phyloP scores from a whole-genome alignment of 2,113 vertebrate genomes.

The Tragelaphus strepsiceros region DNA sequence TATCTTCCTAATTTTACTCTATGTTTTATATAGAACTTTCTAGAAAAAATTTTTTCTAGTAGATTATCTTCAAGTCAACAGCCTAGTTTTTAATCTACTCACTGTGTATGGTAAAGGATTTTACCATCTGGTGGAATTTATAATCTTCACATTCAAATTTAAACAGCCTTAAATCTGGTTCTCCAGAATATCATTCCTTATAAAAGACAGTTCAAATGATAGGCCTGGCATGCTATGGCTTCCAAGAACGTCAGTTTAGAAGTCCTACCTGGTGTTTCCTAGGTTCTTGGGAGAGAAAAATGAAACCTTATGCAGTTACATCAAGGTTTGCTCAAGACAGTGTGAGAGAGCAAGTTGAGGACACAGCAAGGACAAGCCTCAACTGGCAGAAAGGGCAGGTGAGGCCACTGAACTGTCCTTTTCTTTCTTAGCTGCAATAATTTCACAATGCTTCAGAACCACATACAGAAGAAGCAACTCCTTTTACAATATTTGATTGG shows the following conservation, averaged over 20 bases:
- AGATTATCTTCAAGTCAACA: background rate
- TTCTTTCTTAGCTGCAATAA: background rate
- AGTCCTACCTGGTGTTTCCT: background rate
- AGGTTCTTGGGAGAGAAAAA: slow-evolving; percentile 25
- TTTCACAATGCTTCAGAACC: background rate
- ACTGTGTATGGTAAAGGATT: background rate
- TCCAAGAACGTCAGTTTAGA: background rate
- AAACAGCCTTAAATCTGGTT: background rate
- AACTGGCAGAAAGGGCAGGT: background rate
- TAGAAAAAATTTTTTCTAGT: background rate
- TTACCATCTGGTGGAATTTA: background rate
- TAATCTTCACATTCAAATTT: background rate
- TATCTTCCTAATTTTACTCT: background rate
- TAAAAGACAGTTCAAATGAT: background rate
- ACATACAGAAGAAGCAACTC: background rate
- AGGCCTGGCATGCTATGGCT: background rate
- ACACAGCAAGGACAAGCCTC: background rate
- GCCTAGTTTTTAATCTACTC: background rate
- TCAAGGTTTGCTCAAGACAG: slow-evolving; percentile 23
- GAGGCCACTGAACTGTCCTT: slow-evolving; percentile 45
- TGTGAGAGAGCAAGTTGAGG: background rate
- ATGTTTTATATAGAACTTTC: background rate
- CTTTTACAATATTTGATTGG: slow-evolving; percentile 27
- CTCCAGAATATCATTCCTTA: background rate
- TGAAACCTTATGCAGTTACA: slow-evolving; percentile 33